These are phyloP conservation scores for Cydia strobilella DNA, from an alignment of 1,140 invertebrate species.

Conservation along the genomic window DNA sequence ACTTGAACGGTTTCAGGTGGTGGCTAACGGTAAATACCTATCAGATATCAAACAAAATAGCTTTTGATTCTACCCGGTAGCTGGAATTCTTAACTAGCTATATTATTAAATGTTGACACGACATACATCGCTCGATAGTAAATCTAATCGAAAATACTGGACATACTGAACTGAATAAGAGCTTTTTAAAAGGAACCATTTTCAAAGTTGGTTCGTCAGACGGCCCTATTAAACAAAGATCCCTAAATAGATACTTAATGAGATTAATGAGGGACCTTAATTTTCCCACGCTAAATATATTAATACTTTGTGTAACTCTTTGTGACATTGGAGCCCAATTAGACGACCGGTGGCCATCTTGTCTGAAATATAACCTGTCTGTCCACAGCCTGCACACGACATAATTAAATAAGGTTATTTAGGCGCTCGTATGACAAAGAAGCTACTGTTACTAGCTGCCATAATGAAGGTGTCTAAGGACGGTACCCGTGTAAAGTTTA, in stretches of 20 bases:
- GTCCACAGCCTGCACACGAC: conserved; percentile 38
- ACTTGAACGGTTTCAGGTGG: not conserved
- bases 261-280: conserved; percentile 5
- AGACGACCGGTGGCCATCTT: conserved; percentile 57
- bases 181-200: not conserved
- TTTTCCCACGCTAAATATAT: conserved; percentile 27
- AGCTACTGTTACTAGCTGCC: conserved; percentile 45
- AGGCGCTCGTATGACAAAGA: conserved; percentile 61
- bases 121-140: no score
- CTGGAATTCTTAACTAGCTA: not conserved
- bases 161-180: not conserved
- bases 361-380: conserved; percentile 53
- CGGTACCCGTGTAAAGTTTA: conserved; percentile 19
- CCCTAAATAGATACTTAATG: not conserved
- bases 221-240: not conserved
- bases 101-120: not conserved
- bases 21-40: not conserved
- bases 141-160: no score
- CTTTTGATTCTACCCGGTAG: not conserved
- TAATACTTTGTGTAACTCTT: conserved; percentile 36
- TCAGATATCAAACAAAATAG: not conserved
- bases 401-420: conserved; percentile 62
- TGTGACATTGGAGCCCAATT: conserved; percentile 55
- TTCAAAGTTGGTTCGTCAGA: not conserved
- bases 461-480: conserved; percentile 57